Percentiles rank a stretch among this genome's conserved stretches.
Evolutionary conservation across 2,888 invertebrate genomes (phyloP).

Genomic region (Conops quadrifasciatus): DNA sequence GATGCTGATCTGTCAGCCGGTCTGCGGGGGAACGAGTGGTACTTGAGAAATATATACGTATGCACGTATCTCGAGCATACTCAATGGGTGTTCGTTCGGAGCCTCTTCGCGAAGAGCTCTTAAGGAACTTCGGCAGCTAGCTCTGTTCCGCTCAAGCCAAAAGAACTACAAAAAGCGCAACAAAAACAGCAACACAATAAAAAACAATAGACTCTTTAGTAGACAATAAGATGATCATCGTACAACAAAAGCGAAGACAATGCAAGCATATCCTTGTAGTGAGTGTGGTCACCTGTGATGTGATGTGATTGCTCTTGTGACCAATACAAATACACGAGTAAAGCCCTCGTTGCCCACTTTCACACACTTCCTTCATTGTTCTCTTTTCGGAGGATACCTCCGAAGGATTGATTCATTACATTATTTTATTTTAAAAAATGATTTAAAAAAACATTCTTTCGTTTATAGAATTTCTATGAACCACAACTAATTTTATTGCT

Average conservation of each 20-base stretch:
- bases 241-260: slow-evolving; percentile 22
- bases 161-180: slow-evolving; percentile 43
- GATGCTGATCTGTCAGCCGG: neutral
- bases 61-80: slow-evolving; percentile 25
- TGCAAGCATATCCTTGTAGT: slow-evolving; percentile 37
- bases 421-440: slow-evolving; percentile 44
- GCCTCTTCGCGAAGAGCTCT: slow-evolving; percentile 10
- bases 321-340: slow-evolving; percentile 27
- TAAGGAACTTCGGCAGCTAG: slow-evolving; percentile 14
- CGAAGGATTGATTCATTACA: slow-evolving; percentile 56
- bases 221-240: slow-evolving; percentile 15
- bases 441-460: slow-evolving; percentile 8
- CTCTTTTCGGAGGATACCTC: slow-evolving; percentile 29
- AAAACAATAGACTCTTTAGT: neutral
- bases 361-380: neutral
- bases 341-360: slow-evolving; percentile 11
- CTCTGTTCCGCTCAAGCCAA: too few species aligned
- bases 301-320: slow-evolving; percentile 29
- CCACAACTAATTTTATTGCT: slow-evolving; percentile 66
- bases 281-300: neutral
- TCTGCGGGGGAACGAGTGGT: slow-evolving; percentile 37
- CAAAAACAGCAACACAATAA: too few species aligned
- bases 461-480: slow-evolving; percentile 58
- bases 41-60: slow-evolving; percentile 1
- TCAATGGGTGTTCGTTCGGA: slow-evolving; percentile 43